Conservation (phyloP, 2,797 vertebrate genomes). For the Enteromius argenteus region DNA sequence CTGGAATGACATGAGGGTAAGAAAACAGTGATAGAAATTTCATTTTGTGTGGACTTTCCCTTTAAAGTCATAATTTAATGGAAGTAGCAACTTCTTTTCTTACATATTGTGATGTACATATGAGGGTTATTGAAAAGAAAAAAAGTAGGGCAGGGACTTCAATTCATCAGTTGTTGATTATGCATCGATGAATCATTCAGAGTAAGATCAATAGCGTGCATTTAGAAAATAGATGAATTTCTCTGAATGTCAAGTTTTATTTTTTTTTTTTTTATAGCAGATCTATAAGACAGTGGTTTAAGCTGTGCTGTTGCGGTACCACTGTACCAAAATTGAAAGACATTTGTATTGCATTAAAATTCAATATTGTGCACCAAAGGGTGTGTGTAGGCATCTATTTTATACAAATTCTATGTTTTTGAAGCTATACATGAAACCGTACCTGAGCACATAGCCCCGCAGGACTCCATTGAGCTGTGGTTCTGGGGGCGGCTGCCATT, state of each 20-base stretch:
- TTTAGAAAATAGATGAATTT: not conserved
- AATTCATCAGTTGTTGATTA: not conserved
- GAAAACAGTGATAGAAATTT: not conserved
- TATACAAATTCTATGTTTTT: not conserved
- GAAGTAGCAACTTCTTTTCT: not conserved
- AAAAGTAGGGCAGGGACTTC: not conserved
- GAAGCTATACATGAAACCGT: conserved; percentile 23
- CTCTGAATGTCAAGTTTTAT: not conserved
- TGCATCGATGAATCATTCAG: not conserved
- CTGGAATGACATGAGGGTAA: not conserved
- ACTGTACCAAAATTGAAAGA: not conserved
- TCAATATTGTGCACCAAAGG: not conserved
- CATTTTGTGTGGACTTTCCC: not conserved
- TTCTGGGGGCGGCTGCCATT: conserved; percentile 96
- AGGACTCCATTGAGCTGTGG: conserved; percentile 92
- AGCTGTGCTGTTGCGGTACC: not conserved
- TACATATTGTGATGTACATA: not conserved
- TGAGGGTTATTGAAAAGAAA: not conserved
- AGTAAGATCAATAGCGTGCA: not conserved
- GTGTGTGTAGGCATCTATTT: not conserved
- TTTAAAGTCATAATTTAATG: not conserved
- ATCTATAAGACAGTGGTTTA: not conserved
- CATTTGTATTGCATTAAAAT: not conserved
- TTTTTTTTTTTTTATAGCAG: not conserved
- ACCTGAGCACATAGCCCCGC: conserved; percentile 92